Conservation (phyloP, 2,113 vertebrate genomes). For the Leptobrachium ailaonicum region DNA sequence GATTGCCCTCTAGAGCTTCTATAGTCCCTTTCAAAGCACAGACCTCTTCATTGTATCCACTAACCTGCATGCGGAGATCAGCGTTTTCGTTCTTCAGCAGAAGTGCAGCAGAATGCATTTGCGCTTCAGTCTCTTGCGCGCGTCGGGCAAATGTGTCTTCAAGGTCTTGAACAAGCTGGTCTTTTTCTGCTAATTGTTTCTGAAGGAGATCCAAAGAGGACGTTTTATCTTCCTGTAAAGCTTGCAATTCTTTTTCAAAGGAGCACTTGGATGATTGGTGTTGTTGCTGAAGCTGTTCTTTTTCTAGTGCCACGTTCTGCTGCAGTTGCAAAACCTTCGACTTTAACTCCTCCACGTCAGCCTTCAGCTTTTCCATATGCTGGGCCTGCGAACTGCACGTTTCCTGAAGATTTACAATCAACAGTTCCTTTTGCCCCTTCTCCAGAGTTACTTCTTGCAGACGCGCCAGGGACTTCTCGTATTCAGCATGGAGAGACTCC, state of each 20-base stretch:
- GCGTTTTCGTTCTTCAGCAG: slow-evolving; percentile 69
- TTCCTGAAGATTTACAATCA: slow-evolving; percentile 69
- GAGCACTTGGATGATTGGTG: slow-evolving; percentile 61
- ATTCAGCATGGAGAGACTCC: slow-evolving; percentile 66
- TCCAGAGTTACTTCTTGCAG: slow-evolving; percentile 65
- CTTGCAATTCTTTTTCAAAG: slow-evolving; percentile 64
- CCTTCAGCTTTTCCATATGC: slow-evolving; percentile 59
- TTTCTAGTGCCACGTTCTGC: slow-evolving; percentile 45
- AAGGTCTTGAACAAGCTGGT: slow-evolving; percentile 63
- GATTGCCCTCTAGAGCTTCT: slow-evolving; percentile 70
- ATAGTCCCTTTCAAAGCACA: slow-evolving; percentile 67
- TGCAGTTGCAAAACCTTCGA: slow-evolving; percentile 67
- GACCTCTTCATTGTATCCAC: slow-evolving; percentile 77
- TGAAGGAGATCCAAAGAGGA: slow-evolving; percentile 57
- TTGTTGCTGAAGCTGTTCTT: slow-evolving; percentile 59
- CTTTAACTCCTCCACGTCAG: slow-evolving; percentile 65
- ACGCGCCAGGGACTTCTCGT: slow-evolving; percentile 68
- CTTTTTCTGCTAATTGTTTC: slow-evolving; percentile 56
- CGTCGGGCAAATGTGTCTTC: slow-evolving; percentile 67
- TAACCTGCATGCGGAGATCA: slow-evolving; percentile 82
- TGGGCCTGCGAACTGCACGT: slow-evolving; percentile 71
- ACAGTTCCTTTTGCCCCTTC: slow-evolving; percentile 72
- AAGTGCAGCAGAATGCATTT: slow-evolving; percentile 56
- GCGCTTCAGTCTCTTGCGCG: slow-evolving; percentile 64
- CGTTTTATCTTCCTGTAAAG: slow-evolving; percentile 66